Percentiles rank a stretch among this genome's conserved stretches.
Conservation (phyloP, 1,140 invertebrate species). For the Caenorhabditis remanei region DNA sequence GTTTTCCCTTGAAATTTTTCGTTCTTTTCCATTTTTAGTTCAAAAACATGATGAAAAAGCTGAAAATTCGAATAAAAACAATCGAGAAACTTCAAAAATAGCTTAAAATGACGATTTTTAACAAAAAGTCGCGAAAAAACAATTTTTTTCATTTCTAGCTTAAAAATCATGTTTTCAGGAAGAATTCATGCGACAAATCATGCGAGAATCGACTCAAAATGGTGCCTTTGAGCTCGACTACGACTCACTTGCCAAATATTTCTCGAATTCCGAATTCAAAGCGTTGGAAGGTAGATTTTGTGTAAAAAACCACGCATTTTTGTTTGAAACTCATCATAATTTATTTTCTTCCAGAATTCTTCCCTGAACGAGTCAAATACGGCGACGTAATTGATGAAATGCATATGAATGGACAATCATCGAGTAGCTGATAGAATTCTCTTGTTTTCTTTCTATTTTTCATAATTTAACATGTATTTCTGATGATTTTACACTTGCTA, state of each 20-base stretch:
- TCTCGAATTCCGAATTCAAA: conserved; percentile 20
- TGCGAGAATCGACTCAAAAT: neutral
- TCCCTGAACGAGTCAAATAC: conserved; percentile 3
- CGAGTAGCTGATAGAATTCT: no score
- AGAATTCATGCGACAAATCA: conserved; percentile 26
- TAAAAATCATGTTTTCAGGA: conserved; percentile 6
- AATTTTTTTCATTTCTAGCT: no score
- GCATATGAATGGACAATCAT: no score
- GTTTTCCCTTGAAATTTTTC: neutral
- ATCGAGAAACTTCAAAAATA: neutral
- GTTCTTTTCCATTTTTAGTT: neutral
- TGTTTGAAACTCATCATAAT: neutral
- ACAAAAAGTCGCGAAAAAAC: no score
- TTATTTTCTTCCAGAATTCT: conserved; percentile 5
- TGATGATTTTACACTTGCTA: no score
- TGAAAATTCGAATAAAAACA: neutral
- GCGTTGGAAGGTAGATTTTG: conserved; percentile 1
- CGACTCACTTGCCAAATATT: neutral
- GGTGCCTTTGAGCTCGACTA: neutral
- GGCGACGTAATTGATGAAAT: neutral
- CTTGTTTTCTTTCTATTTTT: no score
- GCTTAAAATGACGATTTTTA: no score
- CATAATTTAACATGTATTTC: no score
- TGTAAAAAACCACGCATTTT: no score
- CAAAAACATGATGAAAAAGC: neutral